Evolutionary conservation across 2,888 invertebrate genomes (phyloP).

Genomic region (Epinotia nisella): DNA sequence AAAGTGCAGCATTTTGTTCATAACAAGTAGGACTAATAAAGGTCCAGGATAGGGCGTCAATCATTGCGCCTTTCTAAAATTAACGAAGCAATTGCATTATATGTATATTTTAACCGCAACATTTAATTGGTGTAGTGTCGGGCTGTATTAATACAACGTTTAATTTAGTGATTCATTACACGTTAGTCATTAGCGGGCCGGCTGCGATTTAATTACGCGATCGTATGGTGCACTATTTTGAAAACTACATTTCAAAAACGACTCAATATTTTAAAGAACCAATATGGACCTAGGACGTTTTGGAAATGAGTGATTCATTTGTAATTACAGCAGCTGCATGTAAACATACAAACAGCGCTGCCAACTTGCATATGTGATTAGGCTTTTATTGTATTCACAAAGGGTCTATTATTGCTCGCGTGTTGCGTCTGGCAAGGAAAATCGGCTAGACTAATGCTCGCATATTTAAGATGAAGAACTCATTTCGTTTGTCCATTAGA

Average conservation of each 20-base stretch:
- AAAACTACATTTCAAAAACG: slow-evolving; percentile 2
- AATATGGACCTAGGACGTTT: not conserved
- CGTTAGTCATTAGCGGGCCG: slow-evolving; percentile 48
- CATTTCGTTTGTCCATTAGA: not conserved
- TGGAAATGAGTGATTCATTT: slow-evolving; percentile 4
- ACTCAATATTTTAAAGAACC: not conserved
- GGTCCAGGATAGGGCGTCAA: slow-evolving; percentile 49
- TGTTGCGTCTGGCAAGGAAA: not conserved
- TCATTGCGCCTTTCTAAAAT: slow-evolving; percentile 51
- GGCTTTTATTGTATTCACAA: not conserved
- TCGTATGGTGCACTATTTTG: slow-evolving; percentile 45
- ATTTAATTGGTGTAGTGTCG: slow-evolving; percentile 50
- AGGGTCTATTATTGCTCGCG: not conserved
- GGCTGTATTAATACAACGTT: slow-evolving; percentile 49
- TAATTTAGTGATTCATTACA: slow-evolving; percentile 55
- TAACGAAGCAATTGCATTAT: slow-evolving; percentile 48
- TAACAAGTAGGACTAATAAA: too few species aligned
- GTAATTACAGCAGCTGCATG: slow-evolving; percentile 38
- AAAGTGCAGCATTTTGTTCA: too few species aligned
- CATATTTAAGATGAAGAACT: not conserved
- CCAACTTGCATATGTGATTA: not conserved
- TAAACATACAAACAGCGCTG: slow-evolving; percentile 32
- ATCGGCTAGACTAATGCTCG: not conserved
- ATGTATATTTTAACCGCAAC: slow-evolving; percentile 47
- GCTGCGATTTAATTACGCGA: slow-evolving; percentile 48